phyloP scores from a whole-genome alignment of 2,113 vertebrate genomes.

The Trogon melanurus region DNA sequence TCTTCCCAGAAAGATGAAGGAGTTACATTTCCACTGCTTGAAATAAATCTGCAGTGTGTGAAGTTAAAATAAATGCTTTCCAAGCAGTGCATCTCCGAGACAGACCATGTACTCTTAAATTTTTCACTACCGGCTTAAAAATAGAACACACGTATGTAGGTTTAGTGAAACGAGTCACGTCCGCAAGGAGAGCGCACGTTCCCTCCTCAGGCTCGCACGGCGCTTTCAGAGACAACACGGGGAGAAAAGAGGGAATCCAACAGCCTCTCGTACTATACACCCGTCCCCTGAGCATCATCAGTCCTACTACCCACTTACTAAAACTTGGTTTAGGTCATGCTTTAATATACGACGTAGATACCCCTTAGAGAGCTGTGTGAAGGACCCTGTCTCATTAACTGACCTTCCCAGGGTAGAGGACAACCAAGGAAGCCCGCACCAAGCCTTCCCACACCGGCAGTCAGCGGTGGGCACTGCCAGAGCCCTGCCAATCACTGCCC shows the following conservation, averaged over 20 bases:
- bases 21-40: background rate
- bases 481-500: conserved; percentile 83
- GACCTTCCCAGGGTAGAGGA: conserved; percentile 54
- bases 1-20: background rate
- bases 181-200: conserved; percentile 41
- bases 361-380: background rate
- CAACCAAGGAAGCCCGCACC: conserved; percentile 63
- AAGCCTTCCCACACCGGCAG: conserved; percentile 38
- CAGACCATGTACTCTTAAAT: conserved; percentile 58
- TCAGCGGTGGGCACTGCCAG: conserved; percentile 77
- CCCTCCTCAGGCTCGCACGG: background rate
- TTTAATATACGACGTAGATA: background rate
- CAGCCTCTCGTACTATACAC: background rate
- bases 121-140: conserved; percentile 75
- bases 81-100: conserved; percentile 52
- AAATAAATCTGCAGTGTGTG: conserved; percentile 35
- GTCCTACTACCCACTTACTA: background rate
- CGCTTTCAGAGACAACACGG: background rate
- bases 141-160: conserved; percentile 64
- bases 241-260: background rate
- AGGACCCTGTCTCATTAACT: background rate
- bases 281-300: background rate
- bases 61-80: conserved; percentile 57
- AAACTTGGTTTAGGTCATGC: background rate
- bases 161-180: conserved; percentile 72